A percentile compares a stretch with the other conserved stretches of the same genome.
phyloP scores from a whole-genome alignment of 2,888 invertebrate genomes.

The Drosophila gaucha region DNA sequence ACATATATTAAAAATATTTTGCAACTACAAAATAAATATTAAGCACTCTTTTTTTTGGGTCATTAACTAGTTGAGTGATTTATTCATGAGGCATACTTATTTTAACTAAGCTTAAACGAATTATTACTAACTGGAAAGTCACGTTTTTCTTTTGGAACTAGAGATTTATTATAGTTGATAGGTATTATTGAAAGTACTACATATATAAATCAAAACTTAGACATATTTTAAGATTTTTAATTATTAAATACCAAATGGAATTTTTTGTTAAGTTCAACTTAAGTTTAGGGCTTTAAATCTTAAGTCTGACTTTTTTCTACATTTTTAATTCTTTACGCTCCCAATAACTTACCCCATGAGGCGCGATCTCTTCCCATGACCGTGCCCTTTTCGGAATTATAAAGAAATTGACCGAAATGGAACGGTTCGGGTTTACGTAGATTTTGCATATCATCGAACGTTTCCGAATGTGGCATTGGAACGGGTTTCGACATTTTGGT shows the following conservation, averaged over 20 bases:
- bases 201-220: not conserved
- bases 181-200: not conserved
- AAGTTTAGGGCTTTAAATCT: too few relatives aligned
- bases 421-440: slow-evolving; percentile 82
- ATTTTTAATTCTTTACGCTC: too few relatives aligned
- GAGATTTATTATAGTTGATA: not conserved
- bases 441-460: slow-evolving; percentile 76
- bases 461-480: slow-evolving; percentile 68
- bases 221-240: too few relatives aligned
- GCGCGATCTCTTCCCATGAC: slow-evolving; percentile 87
- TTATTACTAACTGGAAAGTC: slow-evolving; percentile 1
- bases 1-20: slow-evolving; percentile 35
- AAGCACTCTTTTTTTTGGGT: not conserved
- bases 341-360: slow-evolving; percentile 88
- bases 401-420: slow-evolving; percentile 83
- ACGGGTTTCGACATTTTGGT: slow-evolving; percentile 82
- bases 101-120: not conserved
- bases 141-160: not conserved
- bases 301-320: too few relatives aligned
- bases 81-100: not conserved
- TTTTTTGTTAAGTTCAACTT: too few relatives aligned
- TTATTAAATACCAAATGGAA: too few relatives aligned
- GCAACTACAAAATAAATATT: slow-evolving; percentile 9
- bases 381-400: slow-evolving; percentile 87
- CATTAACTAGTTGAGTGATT: slow-evolving; percentile 23